These are phyloP conservation scores for Platichthys flesus DNA, from an alignment of 2,113 vertebrate species.

Conservation along the genomic window DNA sequence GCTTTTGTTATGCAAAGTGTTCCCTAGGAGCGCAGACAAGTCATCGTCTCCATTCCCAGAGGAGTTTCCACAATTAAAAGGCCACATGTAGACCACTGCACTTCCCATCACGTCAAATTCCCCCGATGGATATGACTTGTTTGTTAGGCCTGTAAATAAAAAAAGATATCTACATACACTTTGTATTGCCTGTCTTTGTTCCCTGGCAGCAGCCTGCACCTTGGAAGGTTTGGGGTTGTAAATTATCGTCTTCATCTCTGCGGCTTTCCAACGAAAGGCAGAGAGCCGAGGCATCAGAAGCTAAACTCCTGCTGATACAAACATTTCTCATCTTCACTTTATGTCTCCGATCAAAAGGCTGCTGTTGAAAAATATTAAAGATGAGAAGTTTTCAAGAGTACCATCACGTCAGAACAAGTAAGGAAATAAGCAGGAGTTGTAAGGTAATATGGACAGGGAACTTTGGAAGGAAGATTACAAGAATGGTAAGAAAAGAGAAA, in stretches of 20 bases:
- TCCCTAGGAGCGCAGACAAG: neutral
- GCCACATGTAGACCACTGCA: neutral
- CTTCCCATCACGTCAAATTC: too few species aligned
- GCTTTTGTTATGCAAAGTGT: neutral
- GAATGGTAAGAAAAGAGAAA: neutral
- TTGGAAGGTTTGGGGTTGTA: neutral
- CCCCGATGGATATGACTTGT: neutral
- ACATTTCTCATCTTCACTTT: conserved; percentile 42
- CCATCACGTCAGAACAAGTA: neutral
- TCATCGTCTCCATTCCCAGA: neutral
- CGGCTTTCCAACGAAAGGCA: neutral
- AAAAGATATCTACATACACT: conserved; percentile 1
- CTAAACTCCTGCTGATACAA: conserved; percentile 22
- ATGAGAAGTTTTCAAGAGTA: neutral
- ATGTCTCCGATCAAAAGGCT: conserved; percentile 40
- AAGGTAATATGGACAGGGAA: neutral
- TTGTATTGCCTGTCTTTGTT: conserved; percentile 28
- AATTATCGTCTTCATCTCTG: neutral
- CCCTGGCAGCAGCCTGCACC: conserved; percentile 1
- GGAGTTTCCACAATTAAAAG: neutral
- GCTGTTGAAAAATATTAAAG: conserved; percentile 22
- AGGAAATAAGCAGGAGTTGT: conserved; percentile 20
- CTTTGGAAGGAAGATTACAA: neutral
- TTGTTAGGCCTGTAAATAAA: conserved; percentile 3
- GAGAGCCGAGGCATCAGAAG: conserved; percentile 6